Evolutionary conservation across 2,113 vertebrate species (phyloP), one percentile per base, ranked within the genome.

Genomic region (Lepus americanus): DNA sequence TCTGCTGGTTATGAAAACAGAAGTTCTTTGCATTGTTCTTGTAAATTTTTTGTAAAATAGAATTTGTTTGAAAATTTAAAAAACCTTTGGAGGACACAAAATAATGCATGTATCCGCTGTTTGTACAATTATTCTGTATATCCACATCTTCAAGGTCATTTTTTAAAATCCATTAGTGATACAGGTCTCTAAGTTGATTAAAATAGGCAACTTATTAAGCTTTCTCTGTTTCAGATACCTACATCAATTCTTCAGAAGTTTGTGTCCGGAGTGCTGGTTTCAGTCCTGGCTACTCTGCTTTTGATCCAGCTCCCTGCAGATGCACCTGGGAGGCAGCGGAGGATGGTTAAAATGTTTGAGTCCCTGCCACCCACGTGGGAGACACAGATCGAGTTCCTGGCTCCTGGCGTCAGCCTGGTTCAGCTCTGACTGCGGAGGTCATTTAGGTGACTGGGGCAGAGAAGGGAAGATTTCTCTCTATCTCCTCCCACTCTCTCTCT

Each of bases 61-160:
- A 59, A 4, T 83, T 89, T 89, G 23, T 87, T 95, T 72, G 11
- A 72, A 89, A 94, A 84, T 55, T 89, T 16, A 13, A 63, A n/a
- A 87, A 73, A 87, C 76, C 39, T 29, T 74, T 64, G 66, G 25
- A 3, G 7, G 64, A 29, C 9, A 44, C 22, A 70, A 63, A 87
- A 44, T 51, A 63, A 61, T 61, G 29, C n/a, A 66, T 64, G 9
- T 20, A n/a, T 70, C 51, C 44, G 67, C 36, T 53, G 9, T 78
- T 82, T 70, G 19, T 74, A 59, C 3, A 63, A n/a, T 73, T 81
- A 84, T 20, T 7, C 7, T 80, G 6, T n/a, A 39, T 80, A 78
- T 39, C 2, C 23, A 63, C 6, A 1, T 63, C 27, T 11, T 89
- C n/a, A 19, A 14, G 14, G 17, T 59, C 14, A 5, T 59, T 51